Evolutionary conservation across 2,113 vertebrate genomes (phyloP).

Genomic region (Malurus melanocephalus): DNA sequence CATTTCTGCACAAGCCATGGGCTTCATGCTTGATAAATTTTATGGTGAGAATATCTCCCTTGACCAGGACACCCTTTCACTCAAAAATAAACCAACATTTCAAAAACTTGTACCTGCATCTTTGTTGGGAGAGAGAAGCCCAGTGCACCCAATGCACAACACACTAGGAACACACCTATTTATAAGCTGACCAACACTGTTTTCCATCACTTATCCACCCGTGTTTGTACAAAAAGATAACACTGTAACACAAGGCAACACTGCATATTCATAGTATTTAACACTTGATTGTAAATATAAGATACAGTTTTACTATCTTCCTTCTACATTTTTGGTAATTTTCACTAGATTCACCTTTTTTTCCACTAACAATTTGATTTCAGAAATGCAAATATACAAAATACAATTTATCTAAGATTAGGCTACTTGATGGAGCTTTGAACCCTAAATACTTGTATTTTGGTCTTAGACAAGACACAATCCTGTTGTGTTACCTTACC

Average conservation of each 20-base stretch:
- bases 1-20: background rate
- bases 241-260: background rate
- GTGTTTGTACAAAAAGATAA: background rate
- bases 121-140: background rate
- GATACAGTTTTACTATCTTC: background rate
- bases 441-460: background rate
- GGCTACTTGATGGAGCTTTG: background rate
- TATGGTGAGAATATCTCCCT: rapidly evolving
- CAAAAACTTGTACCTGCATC: background rate
- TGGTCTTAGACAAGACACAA: background rate
- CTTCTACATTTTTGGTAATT: background rate
- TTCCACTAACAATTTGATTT: background rate
- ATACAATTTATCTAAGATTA: background rate
- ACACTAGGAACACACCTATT: background rate
- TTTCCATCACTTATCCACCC: background rate
- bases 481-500: background rate
- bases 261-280: background rate
- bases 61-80: background rate
- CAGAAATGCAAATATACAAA: background rate
- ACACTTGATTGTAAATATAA: background rate
- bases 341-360: background rate
- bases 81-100: background rate
- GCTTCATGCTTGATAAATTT: background rate
- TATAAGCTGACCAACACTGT: background rate
- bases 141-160: background rate